Evolutionary conservation across 2,113 vertebrate genomes (phyloP), one percentile per base, ranked within the genome.

Genomic region (Butorides virescens): DNA sequence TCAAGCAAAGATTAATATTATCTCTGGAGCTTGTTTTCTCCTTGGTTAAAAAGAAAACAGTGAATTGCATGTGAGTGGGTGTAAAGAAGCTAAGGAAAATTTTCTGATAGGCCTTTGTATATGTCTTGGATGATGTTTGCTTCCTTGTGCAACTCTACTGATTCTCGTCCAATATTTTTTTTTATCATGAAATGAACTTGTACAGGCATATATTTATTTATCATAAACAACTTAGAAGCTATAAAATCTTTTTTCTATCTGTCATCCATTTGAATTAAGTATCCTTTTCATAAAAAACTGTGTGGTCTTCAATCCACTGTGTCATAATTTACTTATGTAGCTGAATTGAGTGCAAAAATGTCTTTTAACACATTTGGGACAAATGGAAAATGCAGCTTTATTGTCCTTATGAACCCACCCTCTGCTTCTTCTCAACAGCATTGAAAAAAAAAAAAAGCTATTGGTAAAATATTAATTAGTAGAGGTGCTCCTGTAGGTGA

Each of bases 81-180:
- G 82, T 83, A 34, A 77, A 86, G 78, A 70, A 90, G 55, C 63
- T 26, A 37, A 49, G 71, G 37, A 70, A 77, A 72, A 15, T 15
- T 56, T 90, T 67, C 75, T 88, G 42, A 50, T 86, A 66, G 78
- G 53, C 20, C 39, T 73, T 39, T 62, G 16, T 66, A 8, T 1
- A 0, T 67, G 29, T 76, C 32, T 55, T 93, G 75, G 71, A 62
- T 56, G 26, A 3, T 49, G 26, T 76, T 88, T n/a, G 4, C 59
- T 62, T 83, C 32, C 78, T 95, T 90, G 81, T 76, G 66, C 81
- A 96, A 94, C 75, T 79, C 58, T 14, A 14, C 39, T 96, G 78
- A 77, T 77, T 88, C 18, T 47, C 1, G 0, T 62, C 71, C 86
- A 90, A 13, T 77, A 13, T 72, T 87, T 75, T 83, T 78, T 76